Evolutionary conservation across 2,888 invertebrate species (phyloP).

Genomic region (Acleris emargana): DNA sequence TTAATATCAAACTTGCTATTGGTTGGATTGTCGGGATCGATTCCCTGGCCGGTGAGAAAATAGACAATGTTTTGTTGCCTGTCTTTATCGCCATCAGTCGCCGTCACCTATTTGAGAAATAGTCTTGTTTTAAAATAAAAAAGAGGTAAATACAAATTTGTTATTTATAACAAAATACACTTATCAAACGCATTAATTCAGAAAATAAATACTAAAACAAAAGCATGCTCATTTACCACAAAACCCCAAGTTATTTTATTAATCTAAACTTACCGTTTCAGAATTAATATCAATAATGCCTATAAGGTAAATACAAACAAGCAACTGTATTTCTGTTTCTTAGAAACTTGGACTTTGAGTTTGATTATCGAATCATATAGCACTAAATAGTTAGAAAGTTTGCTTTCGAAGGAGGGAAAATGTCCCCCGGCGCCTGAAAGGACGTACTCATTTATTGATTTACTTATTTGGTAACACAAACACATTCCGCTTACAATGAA

Average conservation of each 20-base stretch:
- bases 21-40: constrained; percentile 96
- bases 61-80: constrained; percentile 97
- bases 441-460: constrained; percentile 39
- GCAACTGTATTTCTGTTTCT: constrained; percentile 35
- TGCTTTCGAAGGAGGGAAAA: constrained; percentile 40
- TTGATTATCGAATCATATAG: constrained; percentile 48
- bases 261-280: constrained; percentile 15
- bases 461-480: constrained; percentile 45
- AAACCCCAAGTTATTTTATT: neutral
- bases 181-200: neutral
- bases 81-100: constrained; percentile 97
- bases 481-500: constrained; percentile 42
- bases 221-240: no score
- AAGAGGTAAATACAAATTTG: neutral
- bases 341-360: constrained; percentile 51
- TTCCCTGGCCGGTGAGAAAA: constrained; percentile 97
- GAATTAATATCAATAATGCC: constrained; percentile 8
- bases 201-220: neutral
- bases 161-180: neutral
- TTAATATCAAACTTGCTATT: constrained; percentile 99
- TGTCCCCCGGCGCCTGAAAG: constrained; percentile 40
- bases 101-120: constrained; percentile 89
- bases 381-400: constrained; percentile 43
- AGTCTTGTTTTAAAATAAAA: constrained; percentile 14
- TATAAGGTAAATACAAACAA: constrained; percentile 19